These are phyloP conservation scores for Dromius quadrimaculatus DNA, from an alignment of 2,888 invertebrate genomes.

Conservation along the genomic window DNA sequence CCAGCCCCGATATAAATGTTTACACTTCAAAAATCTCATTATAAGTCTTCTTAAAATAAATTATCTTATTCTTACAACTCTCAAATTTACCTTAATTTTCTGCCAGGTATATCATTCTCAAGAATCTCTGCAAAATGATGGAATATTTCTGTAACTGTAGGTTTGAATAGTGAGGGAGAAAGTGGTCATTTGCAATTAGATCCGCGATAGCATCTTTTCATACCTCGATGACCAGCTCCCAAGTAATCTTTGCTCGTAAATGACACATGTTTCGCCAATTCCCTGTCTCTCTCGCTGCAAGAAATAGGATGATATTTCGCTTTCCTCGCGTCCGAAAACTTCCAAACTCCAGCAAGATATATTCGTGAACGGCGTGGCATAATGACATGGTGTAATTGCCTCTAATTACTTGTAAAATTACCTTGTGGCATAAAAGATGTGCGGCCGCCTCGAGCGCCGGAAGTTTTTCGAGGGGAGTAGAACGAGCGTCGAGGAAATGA, in stretches of 20 bases:
- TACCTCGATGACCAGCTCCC: conserved; percentile 21
- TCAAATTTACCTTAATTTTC: no score
- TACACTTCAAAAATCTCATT: no score
- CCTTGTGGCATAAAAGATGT: conserved; percentile 68
- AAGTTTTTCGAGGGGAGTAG: conserved; percentile 63
- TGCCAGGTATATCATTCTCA: no score
- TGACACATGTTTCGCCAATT: conserved; percentile 40
- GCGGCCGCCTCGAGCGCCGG: conserved; percentile 58
- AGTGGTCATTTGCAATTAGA: conserved; percentile 47
- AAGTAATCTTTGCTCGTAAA: conserved; percentile 47
- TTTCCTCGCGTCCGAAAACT: conserved; percentile 61
- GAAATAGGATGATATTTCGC: conserved; percentile 62
- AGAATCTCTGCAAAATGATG: no score
- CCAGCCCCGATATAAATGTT: no score
- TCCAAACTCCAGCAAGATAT: conserved; percentile 61
- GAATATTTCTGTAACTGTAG: no score
- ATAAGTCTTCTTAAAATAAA: no score
- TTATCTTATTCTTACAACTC: no score
- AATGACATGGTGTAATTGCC: conserved; percentile 68
- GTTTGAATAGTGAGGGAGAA: no score
- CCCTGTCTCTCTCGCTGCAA: conserved; percentile 50
- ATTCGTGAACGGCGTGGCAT: conserved; percentile 65
- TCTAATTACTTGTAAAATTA: conserved; percentile 70
- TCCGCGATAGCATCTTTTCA: conserved; percentile 30
- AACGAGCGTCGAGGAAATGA: conserved; percentile 59